Percentiles rank a stretch among this genome's conserved stretches.
Evolutionary conservation across 2,888 invertebrate species (phyloP).

Genomic region (Amiota communis): DNA sequence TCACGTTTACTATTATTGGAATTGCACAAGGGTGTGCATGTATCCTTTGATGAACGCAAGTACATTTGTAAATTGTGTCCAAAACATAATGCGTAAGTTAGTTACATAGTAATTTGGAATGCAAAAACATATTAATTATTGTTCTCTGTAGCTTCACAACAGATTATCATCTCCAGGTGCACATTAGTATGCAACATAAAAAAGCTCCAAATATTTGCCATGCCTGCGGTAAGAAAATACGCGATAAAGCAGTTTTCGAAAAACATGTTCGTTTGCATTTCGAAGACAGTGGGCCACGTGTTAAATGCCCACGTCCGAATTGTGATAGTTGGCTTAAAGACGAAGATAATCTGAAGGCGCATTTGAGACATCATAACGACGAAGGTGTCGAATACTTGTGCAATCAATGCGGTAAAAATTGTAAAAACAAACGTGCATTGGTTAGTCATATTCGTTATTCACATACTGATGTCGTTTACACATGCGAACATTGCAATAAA

Average conservation of each 20-base stretch:
- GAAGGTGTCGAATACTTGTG: slow-evolving; percentile 64
- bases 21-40: slow-evolving; percentile 68
- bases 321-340: slow-evolving; percentile 73
- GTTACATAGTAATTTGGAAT: not conserved
- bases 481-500: slow-evolving; percentile 70
- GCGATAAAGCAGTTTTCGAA: slow-evolving; percentile 70
- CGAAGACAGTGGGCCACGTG: slow-evolving; percentile 69
- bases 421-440: slow-evolving; percentile 69
- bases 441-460: slow-evolving; percentile 70
- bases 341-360: slow-evolving; percentile 70
- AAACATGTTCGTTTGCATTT: slow-evolving; percentile 71
- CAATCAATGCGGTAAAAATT: slow-evolving; percentile 67
- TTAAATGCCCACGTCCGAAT: slow-evolving; percentile 70
- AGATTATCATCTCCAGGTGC: slow-evolving; percentile 68
- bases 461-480: slow-evolving; percentile 66
- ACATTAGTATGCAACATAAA: slow-evolving; percentile 67
- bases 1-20: slow-evolving; percentile 67
- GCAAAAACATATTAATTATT: not conserved
- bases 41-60: slow-evolving; percentile 63
- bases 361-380: slow-evolving; percentile 69
- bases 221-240: slow-evolving; percentile 72
- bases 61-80: slow-evolving; percentile 63
- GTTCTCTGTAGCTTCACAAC: slow-evolving; percentile 65
- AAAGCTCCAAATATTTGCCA: slow-evolving; percentile 71
- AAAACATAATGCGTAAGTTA: slow-evolving; percentile 59